Percentiles rank a stretch among this genome's conserved stretches.
These are phyloP conservation scores for Plecturocebus donacophilus DNA, from an alignment of 2,113 vertebrate genomes.

Conservation along the genomic window DNA sequence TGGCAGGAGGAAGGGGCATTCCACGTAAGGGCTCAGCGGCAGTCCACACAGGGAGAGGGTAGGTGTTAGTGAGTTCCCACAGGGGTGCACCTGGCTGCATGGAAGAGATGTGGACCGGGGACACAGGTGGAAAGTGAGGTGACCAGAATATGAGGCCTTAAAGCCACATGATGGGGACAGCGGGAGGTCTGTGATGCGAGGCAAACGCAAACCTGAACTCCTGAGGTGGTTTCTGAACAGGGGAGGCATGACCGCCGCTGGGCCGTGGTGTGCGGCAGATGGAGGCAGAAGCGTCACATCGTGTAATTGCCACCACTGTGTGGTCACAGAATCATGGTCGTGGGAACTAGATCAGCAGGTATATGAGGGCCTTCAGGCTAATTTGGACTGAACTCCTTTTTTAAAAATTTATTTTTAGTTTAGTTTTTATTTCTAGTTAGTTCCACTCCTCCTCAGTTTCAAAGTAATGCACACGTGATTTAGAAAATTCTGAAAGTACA, in stretches of 20 bases:
- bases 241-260: accelerated
- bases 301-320: not conserved
- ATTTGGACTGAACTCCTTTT: not conserved
- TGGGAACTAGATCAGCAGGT: not conserved
- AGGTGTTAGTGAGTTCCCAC: not conserved
- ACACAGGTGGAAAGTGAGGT: not conserved
- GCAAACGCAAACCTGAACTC: not conserved
- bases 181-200: not conserved
- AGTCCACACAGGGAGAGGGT: not conserved
- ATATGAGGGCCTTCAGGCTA: not conserved
- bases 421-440: not conserved
- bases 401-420: not conserved
- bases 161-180: not conserved
- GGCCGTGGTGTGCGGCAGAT: not conserved
- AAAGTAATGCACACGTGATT: not conserved
- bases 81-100: not conserved
- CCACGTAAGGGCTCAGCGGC: too few species aligned
- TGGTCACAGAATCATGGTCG: not conserved
- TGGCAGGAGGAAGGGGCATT: accelerated
- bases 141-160: not conserved
- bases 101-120: not conserved
- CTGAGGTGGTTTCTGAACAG: not conserved
- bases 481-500: not conserved
- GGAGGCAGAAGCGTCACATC: not conserved
- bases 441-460: not conserved